phyloP scores from a whole-genome alignment of 2,797 vertebrate species.

The Heliangelus exortis region DNA sequence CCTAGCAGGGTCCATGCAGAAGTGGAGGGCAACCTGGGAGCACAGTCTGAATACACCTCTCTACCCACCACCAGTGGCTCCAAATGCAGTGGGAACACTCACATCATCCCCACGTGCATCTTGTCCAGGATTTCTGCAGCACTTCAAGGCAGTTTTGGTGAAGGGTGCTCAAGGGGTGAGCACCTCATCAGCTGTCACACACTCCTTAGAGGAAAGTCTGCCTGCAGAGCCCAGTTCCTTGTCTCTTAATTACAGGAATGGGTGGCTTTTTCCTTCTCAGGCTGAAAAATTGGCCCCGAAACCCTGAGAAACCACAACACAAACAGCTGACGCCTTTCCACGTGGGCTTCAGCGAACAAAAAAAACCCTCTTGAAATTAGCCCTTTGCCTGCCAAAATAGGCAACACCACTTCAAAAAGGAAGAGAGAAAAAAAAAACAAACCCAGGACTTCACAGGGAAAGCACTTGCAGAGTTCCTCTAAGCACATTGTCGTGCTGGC shows the following conservation, averaged over 20 bases:
- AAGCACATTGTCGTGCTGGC: not conserved
- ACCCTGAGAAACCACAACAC: slow-evolving; percentile 57
- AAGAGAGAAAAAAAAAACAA: not conserved
- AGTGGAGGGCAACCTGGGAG: fast-evolving
- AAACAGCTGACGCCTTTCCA: slow-evolving; percentile 29
- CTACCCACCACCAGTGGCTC: not conserved
- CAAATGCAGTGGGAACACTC: not conserved
- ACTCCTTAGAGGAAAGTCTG: not conserved
- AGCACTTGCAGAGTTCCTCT: not conserved
- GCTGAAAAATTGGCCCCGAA: slow-evolving; percentile 34
- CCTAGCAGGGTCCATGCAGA: fast-evolving
- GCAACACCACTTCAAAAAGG: slow-evolving; percentile 47
- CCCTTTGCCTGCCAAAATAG: slow-evolving; percentile 41
- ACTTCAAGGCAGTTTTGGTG: not conserved
- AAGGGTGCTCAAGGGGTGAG: not conserved
- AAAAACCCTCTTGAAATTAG: slow-evolving; percentile 42
- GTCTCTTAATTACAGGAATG: slow-evolving; percentile 43
- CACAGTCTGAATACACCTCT: not conserved
- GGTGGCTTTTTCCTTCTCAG: slow-evolving; percentile 63
- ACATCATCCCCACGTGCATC: fast-evolving
- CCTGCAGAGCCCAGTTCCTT: not conserved
- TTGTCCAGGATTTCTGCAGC: not conserved
- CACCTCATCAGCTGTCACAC: fast-evolving
- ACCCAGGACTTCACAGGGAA: not conserved
- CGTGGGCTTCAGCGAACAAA: not conserved